Conservation (phyloP, 1,140 invertebrate species). For the Aphelinus certus region DNA sequence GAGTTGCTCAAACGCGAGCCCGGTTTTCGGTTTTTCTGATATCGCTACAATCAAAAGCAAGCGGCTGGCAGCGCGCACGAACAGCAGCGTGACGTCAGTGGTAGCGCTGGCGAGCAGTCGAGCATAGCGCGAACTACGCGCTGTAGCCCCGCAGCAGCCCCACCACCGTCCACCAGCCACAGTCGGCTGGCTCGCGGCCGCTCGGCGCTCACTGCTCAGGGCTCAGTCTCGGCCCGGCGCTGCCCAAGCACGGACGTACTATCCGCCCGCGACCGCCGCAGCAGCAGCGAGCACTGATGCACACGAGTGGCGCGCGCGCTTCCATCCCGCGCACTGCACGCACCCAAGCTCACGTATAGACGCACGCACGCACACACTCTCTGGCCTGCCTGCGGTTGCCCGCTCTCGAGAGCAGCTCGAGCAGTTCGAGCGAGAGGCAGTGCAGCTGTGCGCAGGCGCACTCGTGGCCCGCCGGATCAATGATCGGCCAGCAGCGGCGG, state of each 20-base stretch:
- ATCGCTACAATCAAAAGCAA: too few relatives aligned
- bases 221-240: slow-evolving; percentile 60
- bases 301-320: slow-evolving; percentile 23
- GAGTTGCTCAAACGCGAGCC: not conserved
- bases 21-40: not conserved
- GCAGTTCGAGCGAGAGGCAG: not conserved
- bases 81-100: not conserved
- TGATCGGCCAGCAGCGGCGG: not conserved
- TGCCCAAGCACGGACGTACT: slow-evolving; percentile 36
- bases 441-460: slow-evolving; percentile 4
- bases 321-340: slow-evolving; percentile 6
- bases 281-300: slow-evolving; percentile 7
- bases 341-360: not conserved
- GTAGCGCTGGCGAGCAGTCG: not conserved
- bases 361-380: not conserved
- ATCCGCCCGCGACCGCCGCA: not conserved
- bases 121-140: not conserved
- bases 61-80: too few relatives aligned
- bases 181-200: slow-evolving; percentile 23
- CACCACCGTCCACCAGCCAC: not conserved
- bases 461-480: too few relatives aligned
- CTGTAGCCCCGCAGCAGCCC: too few relatives aligned
- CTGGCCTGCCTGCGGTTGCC: too few relatives aligned
- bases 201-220: slow-evolving; percentile 49
- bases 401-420: not conserved